These are phyloP conservation scores for Hemibagrus guttatus DNA, from an alignment of 2,797 vertebrate genomes.

Conservation along the genomic window DNA sequence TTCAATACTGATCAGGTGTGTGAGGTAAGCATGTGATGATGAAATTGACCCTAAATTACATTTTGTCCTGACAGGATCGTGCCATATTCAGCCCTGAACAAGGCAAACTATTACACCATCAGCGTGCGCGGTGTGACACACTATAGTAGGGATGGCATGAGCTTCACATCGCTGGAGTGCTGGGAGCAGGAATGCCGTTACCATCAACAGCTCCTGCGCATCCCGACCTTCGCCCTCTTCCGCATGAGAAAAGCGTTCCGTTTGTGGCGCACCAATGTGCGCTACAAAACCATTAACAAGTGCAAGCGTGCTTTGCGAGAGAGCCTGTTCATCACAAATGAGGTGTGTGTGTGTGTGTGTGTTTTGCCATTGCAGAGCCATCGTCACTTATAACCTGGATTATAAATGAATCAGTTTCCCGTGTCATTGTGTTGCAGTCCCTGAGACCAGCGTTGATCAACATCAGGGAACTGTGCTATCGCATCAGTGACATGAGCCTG, in stretches of 20 bases:
- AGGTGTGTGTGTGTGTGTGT: constrained; percentile 69
- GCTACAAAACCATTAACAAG: constrained; percentile 70
- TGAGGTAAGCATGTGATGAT: not conserved
- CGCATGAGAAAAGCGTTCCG: constrained; percentile 81
- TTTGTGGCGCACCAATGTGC: constrained; percentile 78
- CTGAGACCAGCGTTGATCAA: constrained; percentile 79
- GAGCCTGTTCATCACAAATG: constrained; percentile 75
- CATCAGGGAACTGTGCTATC: constrained; percentile 81
- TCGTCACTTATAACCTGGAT: not conserved
- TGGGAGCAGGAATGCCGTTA: constrained; percentile 78
- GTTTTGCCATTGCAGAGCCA: no score
- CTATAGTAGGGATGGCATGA: constrained; percentile 57
- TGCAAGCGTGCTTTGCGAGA: constrained; percentile 70
- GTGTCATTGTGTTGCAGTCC: constrained; percentile 63
- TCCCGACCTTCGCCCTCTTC: constrained; percentile 82
- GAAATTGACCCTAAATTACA: no score
- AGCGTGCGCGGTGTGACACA: constrained; percentile 69
- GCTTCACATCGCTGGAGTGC: constrained; percentile 68
- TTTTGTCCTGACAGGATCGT: constrained; percentile 68
- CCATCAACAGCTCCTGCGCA: constrained; percentile 72
- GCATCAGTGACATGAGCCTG: constrained; percentile 74
- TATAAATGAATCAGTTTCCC: not conserved
- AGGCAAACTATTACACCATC: constrained; percentile 77
- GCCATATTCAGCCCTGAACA: constrained; percentile 69
- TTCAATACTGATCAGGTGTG: not conserved